Percentiles rank a stretch among this genome's conserved stretches.
Conservation (phyloP, 2,797 vertebrate species). For the Amniataba percoides region DNA sequence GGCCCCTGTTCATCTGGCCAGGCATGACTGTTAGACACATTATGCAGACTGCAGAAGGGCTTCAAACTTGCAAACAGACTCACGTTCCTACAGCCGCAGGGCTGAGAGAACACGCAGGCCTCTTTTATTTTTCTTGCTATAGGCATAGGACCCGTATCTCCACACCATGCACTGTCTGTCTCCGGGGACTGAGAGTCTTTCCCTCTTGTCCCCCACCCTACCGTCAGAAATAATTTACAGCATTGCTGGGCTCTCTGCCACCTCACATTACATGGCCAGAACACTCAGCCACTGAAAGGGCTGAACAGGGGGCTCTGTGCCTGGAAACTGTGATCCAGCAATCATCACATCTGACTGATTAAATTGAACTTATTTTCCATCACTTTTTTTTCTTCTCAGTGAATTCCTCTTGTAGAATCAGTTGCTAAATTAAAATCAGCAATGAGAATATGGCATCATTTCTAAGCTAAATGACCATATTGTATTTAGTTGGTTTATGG, state of each 20-base stretch:
- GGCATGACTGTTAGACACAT: constrained; percentile 55
- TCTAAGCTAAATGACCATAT: background rate
- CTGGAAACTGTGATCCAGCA: constrained; percentile 77
- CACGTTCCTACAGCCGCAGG: constrained; percentile 33
- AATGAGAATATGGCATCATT: background rate
- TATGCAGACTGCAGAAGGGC: constrained; percentile 60
- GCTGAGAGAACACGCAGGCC: constrained; percentile 27
- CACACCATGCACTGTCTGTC: constrained; percentile 63
- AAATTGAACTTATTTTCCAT: constrained; percentile 73
- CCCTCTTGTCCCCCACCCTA: constrained; percentile 74
- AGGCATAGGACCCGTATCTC: constrained; percentile 51
- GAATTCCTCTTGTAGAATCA: constrained; percentile 21
- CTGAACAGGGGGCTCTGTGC: constrained; percentile 68
- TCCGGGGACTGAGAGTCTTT: constrained; percentile 72
- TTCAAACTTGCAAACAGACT: constrained; percentile 53
- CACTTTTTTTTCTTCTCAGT: constrained; percentile 27
- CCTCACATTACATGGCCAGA: constrained; percentile 82
- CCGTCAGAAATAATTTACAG: constrained; percentile 83
- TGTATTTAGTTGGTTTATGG: constrained; percentile 8
- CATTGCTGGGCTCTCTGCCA: constrained; percentile 79
- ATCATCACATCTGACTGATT: constrained; percentile 78
- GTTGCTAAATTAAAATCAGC: background rate
- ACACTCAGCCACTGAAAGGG: constrained; percentile 74
- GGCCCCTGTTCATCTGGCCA: constrained; percentile 59
- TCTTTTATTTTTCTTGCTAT: constrained; percentile 29